Evolutionary conservation across 2,888 invertebrate genomes (phyloP).

Genomic region (Gibbula magus): DNA sequence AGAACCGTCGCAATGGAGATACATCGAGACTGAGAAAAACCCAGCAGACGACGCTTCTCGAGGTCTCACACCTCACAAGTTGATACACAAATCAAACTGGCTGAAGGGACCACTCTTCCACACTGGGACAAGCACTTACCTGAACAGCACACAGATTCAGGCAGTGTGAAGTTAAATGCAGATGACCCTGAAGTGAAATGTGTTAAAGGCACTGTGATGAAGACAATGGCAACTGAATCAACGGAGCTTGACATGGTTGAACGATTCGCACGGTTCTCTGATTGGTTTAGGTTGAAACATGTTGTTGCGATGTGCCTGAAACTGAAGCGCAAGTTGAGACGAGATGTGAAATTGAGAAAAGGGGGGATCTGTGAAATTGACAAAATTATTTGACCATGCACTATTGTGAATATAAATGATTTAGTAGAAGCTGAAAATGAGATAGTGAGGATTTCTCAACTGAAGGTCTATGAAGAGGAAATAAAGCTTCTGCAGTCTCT

Average conservation of each 20-base stretch:
- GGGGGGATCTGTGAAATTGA: too few species aligned
- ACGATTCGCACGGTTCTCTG: not conserved
- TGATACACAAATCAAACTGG: not conserved
- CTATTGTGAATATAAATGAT: too few species aligned
- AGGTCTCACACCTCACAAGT: not conserved
- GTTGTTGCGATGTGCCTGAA: not conserved
- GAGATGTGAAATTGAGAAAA: too few species aligned
- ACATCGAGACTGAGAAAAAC: not conserved
- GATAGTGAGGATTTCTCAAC: too few species aligned
- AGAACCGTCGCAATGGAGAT: slow-evolving; percentile 15
- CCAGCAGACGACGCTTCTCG: not conserved
- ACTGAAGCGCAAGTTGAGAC: not conserved
- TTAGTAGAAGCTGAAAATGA: too few species aligned
- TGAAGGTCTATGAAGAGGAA: too few species aligned
- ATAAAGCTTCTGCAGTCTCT: too few species aligned
- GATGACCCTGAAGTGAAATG: not conserved
- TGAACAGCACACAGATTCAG: not conserved
- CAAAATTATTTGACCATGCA: too few species aligned
- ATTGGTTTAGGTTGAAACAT: not conserved
- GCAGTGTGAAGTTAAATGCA: not conserved
- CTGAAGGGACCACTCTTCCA: not conserved
- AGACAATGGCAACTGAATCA: not conserved
- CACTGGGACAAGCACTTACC: not conserved
- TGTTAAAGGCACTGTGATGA: not conserved
- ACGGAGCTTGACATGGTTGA: not conserved